phyloP scores from a whole-genome alignment of 2,113 vertebrate species.

The Malurus melanocephalus region DNA sequence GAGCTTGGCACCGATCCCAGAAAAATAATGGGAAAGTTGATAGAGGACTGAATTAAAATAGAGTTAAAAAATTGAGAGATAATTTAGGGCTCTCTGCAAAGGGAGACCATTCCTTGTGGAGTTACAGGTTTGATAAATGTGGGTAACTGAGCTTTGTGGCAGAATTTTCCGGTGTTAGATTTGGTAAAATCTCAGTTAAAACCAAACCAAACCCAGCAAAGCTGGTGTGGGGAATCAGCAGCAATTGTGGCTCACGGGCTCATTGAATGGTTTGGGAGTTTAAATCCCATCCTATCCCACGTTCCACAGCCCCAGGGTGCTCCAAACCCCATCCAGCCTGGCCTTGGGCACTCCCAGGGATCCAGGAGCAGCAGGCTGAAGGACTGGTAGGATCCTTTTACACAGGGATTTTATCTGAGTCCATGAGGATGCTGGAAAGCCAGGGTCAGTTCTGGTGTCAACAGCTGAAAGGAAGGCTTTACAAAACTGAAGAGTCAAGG shows the following conservation, averaged over 20 bases:
- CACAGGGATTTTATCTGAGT: background rate
- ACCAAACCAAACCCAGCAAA: background rate
- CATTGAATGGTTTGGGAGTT: background rate
- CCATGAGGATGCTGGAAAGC: background rate
- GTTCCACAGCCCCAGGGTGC: rapidly evolving
- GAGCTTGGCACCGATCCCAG: background rate
- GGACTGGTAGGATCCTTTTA: background rate
- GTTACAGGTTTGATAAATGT: background rate
- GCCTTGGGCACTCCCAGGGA: background rate
- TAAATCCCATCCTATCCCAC: rapidly evolving
- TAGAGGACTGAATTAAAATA: background rate
- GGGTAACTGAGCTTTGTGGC: background rate
- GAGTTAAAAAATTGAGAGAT: background rate
- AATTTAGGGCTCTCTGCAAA: background rate
- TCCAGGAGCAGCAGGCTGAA: background rate
- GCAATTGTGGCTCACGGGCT: background rate
- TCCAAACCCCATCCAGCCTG: background rate
- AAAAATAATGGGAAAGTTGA: background rate
- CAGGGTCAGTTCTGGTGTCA: background rate
- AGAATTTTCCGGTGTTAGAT: background rate
- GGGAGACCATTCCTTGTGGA: background rate
- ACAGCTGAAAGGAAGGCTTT: background rate
- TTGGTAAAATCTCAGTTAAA: background rate
- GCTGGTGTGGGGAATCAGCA: background rate
- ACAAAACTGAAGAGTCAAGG: background rate